Percentiles rank a stretch among this genome's conserved stretches.
Evolutionary conservation across 1,140 invertebrate genomes (phyloP).

Genomic region (Probaryconus sp.): DNA sequence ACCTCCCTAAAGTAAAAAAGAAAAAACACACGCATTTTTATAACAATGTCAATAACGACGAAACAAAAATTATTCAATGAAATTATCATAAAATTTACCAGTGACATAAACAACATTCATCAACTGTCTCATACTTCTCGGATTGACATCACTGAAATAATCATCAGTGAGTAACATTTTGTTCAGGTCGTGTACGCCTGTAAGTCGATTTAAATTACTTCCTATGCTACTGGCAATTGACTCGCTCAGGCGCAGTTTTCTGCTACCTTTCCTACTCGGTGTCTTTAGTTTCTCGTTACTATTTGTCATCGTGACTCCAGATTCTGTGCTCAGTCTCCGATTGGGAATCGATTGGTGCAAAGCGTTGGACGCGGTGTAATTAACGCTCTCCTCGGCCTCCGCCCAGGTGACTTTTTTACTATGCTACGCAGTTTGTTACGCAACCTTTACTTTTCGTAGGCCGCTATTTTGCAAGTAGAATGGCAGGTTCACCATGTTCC

Average conservation of each 20-base stretch:
- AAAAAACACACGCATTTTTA: no score
- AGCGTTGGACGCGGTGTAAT: constrained; percentile 72
- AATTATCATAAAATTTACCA: constrained; percentile 77
- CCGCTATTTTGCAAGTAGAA: constrained; percentile 99
- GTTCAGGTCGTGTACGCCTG: constrained; percentile 85
- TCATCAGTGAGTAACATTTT: constrained; percentile 95
- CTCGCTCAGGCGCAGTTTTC: constrained; percentile 88
- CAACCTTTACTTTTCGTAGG: constrained; percentile 90
- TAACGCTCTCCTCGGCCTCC: constrained; percentile 78
- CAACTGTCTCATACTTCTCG: constrained; percentile 94
- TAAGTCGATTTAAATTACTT: constrained; percentile 88
- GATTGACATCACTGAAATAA: constrained; percentile 98
- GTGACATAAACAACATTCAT: constrained; percentile 99
- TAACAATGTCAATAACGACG: no score
- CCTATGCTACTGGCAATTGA: constrained; percentile 93
- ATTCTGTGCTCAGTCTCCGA: constrained; percentile 87
- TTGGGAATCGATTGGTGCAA: constrained; percentile 82
- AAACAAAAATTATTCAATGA: no score
- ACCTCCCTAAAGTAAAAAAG: no score
- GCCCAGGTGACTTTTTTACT: constrained; percentile 71
- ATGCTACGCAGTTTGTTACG: constrained; percentile 86
- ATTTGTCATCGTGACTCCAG: constrained; percentile 84
- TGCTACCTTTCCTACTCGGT: constrained; percentile 79
- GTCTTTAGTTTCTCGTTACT: constrained; percentile 85
- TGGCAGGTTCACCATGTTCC: constrained; percentile 97